These are phyloP conservation scores for Aegithalos caudatus DNA, from an alignment of 2,113 vertebrate genomes.

Conservation along the genomic window DNA sequence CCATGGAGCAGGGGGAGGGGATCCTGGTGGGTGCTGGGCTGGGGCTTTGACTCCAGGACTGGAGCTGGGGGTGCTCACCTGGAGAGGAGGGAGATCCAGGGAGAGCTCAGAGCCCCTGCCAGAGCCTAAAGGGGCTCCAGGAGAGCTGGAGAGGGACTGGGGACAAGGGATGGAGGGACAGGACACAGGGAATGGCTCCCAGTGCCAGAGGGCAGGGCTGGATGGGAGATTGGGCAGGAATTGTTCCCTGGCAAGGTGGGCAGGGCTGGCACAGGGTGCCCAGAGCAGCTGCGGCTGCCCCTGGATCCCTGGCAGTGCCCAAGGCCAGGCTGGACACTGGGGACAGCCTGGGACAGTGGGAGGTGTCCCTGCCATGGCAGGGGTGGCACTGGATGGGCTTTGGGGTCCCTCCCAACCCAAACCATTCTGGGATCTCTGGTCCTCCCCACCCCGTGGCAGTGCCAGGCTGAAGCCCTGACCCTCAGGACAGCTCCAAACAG, in stretches of 20 bases:
- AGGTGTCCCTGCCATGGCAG: background rate
- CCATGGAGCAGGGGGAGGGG: fast-evolving
- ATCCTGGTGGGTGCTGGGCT: fast-evolving
- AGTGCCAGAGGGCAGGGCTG: fast-evolving
- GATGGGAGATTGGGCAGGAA: background rate
- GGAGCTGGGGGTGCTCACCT: background rate
- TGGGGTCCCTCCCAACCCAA: fast-evolving
- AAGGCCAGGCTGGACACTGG: background rate
- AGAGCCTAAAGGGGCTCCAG: background rate
- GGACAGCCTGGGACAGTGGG: fast-evolving
- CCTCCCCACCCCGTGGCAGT: background rate
- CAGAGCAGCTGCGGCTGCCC: background rate
- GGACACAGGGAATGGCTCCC: background rate
- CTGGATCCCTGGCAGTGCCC: background rate
- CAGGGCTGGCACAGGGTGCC: background rate
- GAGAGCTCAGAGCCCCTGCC: background rate
- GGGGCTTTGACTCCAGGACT: background rate
- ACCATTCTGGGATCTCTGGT: background rate
- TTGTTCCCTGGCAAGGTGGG: background rate
- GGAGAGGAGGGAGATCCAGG: background rate
- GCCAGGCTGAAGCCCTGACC: background rate
- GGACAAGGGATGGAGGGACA: background rate
- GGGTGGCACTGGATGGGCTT: fast-evolving
- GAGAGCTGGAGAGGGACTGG: background rate
- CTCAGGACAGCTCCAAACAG: background rate